These are phyloP conservation scores for Urosaurus nigricauda DNA, from an alignment of 2,797 vertebrate genomes.

Conservation along the genomic window DNA sequence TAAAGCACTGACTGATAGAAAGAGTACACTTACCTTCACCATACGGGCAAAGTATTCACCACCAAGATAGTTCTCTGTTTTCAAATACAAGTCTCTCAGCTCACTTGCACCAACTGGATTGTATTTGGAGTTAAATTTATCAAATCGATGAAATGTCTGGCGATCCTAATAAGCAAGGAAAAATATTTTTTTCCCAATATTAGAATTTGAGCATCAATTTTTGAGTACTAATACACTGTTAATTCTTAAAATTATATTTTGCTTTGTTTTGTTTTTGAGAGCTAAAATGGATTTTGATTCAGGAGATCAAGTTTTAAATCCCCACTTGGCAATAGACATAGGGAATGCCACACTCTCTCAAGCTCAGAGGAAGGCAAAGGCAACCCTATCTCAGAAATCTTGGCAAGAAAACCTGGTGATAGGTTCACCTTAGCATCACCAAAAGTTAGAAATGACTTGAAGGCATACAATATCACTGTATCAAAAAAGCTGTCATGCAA, in stretches of 20 bases:
- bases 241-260: neutral
- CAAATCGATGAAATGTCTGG: conserved; percentile 97
- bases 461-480: too few relatives aligned
- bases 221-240: conserved; percentile 6
- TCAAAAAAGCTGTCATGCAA: neutral
- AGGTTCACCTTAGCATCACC: too few relatives aligned
- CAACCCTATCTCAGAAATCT: too few relatives aligned
- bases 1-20: conserved; percentile 10
- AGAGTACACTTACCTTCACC: conserved; percentile 86
- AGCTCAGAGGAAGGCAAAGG: too few relatives aligned
- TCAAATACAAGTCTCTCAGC: conserved; percentile 94
- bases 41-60: conserved; percentile 98
- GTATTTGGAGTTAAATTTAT: conserved; percentile 99
- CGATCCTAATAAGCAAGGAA: conserved; percentile 83
- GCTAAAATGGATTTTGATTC: too few relatives aligned
- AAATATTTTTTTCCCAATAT: neutral
- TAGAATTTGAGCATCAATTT: conserved; percentile 3
- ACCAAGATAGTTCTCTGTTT: conserved; percentile 92
- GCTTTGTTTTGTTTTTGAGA: too few relatives aligned
- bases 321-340: too few relatives aligned
- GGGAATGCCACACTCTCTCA: too few relatives aligned
- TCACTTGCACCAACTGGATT: conserved; percentile 97
- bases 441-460: too few relatives aligned
- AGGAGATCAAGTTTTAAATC: too few relatives aligned
- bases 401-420: too few relatives aligned